Conservation (phyloP, 2,113 vertebrate species). For the Merops nubicus region DNA sequence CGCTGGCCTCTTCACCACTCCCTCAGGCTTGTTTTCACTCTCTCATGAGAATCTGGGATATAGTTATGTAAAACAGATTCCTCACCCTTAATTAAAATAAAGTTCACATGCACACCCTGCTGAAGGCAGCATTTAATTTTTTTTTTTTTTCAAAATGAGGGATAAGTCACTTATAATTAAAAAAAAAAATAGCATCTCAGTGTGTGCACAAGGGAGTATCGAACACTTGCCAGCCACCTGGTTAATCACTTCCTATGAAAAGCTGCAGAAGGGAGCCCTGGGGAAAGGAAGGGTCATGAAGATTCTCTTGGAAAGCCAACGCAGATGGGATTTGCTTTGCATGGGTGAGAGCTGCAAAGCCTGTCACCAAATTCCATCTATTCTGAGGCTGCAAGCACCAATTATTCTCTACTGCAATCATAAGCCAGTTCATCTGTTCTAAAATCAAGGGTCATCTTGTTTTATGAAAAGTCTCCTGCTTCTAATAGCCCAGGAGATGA, state of each 20-base stretch:
- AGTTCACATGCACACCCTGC: constrained; percentile 60
- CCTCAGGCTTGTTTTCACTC: constrained; percentile 36
- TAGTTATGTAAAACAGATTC: constrained; percentile 56
- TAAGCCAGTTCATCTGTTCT: background rate
- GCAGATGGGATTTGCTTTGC: background rate
- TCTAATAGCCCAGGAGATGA: background rate
- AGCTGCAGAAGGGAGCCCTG: background rate
- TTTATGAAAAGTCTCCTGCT: background rate
- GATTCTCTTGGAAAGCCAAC: background rate
- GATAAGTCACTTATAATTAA: constrained; percentile 39
- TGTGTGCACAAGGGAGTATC: background rate
- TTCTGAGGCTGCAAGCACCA: background rate
- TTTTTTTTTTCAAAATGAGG: too few species aligned
- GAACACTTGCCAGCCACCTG: background rate
- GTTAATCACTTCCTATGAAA: background rate
- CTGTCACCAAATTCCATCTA: background rate
- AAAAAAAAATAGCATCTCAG: background rate
- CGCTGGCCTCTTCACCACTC: background rate
- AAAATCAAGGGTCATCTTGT: background rate
- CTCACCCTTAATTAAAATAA: constrained; percentile 52
- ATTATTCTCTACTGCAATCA: background rate
- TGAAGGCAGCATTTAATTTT: constrained; percentile 33
- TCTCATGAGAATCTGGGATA: constrained; percentile 47
- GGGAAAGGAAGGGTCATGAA: background rate
- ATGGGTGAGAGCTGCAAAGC: background rate